These are phyloP conservation scores for Erinaceus europaeus DNA, from an alignment of 2,113 vertebrate genomes.

Conservation along the genomic window DNA sequence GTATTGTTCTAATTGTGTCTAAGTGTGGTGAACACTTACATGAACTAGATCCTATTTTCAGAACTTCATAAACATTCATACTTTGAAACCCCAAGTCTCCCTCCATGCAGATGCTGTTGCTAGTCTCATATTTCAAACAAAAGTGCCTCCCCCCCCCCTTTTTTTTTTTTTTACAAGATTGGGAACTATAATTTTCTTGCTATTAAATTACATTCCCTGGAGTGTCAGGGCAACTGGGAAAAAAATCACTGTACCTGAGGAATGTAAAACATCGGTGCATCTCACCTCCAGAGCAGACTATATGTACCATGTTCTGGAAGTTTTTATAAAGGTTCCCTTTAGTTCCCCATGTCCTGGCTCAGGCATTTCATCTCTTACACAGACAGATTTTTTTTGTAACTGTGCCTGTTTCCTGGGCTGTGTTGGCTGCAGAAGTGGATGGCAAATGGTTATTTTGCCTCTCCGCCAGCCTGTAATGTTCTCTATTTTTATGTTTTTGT, in stretches of 20 bases:
- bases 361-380: too few relatives aligned
- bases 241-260: not conserved
- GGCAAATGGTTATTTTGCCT: not conserved
- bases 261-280: not conserved
- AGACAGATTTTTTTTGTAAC: not conserved
- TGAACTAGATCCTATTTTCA: not conserved
- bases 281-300: not conserved
- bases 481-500: not conserved
- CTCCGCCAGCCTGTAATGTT: not conserved
- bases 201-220: not conserved
- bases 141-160: not conserved
- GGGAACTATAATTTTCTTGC: not conserved
- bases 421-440: not conserved
- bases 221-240: not conserved
- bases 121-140: not conserved
- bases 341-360: not conserved
- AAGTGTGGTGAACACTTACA: accelerated
- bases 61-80: not conserved
- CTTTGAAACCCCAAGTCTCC: not conserved
- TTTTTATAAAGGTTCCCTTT: not conserved
- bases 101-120: not conserved
- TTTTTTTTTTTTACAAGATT: not conserved
- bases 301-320: not conserved
- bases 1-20: accelerated
- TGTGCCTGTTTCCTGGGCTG: not conserved